Evolutionary conservation across 2,113 vertebrate species (phyloP), one percentile per base, ranked within the genome.

Genomic region (Dromiciops gliroides): DNA sequence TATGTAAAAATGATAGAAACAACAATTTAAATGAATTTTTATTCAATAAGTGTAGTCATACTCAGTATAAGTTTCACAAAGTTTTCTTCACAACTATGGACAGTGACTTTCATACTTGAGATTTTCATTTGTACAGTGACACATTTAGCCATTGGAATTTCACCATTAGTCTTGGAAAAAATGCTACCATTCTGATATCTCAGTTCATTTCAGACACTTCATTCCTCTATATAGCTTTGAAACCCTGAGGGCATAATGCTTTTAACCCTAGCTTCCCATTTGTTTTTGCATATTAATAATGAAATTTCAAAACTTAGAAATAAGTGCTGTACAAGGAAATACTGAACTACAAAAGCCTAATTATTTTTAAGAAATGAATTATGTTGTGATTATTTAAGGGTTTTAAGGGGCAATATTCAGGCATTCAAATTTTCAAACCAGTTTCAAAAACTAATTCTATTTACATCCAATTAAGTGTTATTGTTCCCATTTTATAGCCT

Each of bases 61-160:
- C 5, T 75, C 0, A 89, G 28, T 9, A 89, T 3, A 2, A 3
- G 8, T 0, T 11, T 67, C 1, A 12, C 2, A n/a, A 50, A 93
- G 1, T 9, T 47, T 5, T 88, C 22, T 8, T 91, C 3, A 92
- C 8, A 56, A 47, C 88, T 23, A 37, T 2, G 31, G n/a, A 53
- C 0, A 93, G 9, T 47, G 60, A 49, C 8, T 51, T 89, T 83
- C 25, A 90, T 93, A 67, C 8, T 1, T 23, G 19, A 95, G 10
- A 90, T 90, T 0, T 92, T 9, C 0, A 0, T 51, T 31, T 9
- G 0, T 8, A 51, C 0, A 14, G 0, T 2, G 12, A 93, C 9
- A 28, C 25, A n/a, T 5, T n/a, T 9, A 16, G 11, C 3, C 11
- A 88, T 2, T 26, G 3, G 8, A 91, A 26, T 92, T 89, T 92